Evolutionary conservation across 2,888 invertebrate genomes (phyloP).

Genomic region (Hyalella azteca): DNA sequence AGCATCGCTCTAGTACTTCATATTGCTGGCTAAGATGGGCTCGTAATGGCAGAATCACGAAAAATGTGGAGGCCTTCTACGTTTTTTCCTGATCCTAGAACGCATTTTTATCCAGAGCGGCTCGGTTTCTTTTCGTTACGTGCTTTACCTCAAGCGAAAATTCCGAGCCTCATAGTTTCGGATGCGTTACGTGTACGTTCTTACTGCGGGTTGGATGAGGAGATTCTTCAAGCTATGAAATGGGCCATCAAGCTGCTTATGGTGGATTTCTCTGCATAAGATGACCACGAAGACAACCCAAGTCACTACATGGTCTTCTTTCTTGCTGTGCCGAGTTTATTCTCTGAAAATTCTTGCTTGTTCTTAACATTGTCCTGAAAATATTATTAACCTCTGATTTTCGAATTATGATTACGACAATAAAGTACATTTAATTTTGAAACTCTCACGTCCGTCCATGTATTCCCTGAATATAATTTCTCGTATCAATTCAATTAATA

Average conservation of each 20-base stretch:
- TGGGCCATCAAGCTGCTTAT: slow-evolving; percentile 35
- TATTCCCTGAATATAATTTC: no score
- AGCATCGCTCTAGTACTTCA: not conserved
- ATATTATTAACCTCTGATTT: no score
- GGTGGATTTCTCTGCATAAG: slow-evolving; percentile 27
- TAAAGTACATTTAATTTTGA: no score
- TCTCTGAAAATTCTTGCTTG: no score
- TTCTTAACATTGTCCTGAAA: no score
- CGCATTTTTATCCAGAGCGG: not conserved
- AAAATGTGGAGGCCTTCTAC: not conserved
- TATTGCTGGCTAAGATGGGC: not conserved
- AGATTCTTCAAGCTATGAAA: slow-evolving; percentile 13
- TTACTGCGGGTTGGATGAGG: not conserved
- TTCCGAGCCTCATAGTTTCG: no score
- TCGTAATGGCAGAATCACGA: not conserved
- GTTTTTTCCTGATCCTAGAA: not conserved
- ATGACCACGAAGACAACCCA: not conserved
- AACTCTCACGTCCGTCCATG: no score
- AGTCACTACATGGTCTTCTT: not conserved
- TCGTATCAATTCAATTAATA: no score
- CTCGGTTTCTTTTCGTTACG: not conserved
- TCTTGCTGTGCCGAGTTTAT: no score
- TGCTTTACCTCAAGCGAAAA: not conserved
- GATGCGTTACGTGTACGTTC: not conserved
- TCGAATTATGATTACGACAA: no score